Evolutionary conservation across 1,140 invertebrate species (phyloP).

Genomic region (Cataglyphis hispanica): DNA sequence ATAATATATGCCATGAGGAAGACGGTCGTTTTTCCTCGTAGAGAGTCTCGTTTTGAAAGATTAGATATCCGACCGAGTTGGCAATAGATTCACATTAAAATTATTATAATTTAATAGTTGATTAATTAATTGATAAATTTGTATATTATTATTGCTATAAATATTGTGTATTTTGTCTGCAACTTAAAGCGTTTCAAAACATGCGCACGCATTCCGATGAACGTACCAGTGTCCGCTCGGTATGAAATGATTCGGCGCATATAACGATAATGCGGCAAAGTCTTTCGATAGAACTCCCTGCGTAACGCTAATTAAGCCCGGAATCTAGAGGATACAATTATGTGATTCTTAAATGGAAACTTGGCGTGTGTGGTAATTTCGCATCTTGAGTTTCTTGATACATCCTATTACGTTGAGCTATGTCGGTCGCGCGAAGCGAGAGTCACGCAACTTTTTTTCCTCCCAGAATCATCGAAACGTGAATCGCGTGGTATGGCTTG

Average conservation of each 20-base stretch:
- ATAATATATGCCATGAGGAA: constrained; percentile 15
- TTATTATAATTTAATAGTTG: not conserved
- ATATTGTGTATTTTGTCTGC: not conserved
- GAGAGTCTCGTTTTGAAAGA: not conserved
- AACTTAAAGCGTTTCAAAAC: not conserved
- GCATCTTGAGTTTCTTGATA: constrained; percentile 47
- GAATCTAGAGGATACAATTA: constrained; percentile 42
- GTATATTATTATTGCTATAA: not conserved
- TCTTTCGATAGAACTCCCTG: constrained; percentile 22
- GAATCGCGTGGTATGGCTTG: not conserved
- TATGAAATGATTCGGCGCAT: constrained; percentile 33
- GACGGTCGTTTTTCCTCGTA: not conserved
- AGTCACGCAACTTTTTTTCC: constrained; percentile 44
- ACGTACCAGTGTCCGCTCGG: not conserved
- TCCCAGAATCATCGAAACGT: constrained; percentile 26
- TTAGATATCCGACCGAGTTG: not conserved
- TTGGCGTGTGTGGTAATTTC: constrained; percentile 44
- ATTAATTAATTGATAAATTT: not conserved
- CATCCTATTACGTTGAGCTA: constrained; percentile 53
- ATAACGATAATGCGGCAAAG: constrained; percentile 49
- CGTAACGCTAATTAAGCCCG: constrained; percentile 36
- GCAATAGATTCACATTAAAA: not conserved
- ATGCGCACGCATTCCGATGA: not conserved
- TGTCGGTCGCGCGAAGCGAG: constrained; percentile 43
- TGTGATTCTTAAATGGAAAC: constrained; percentile 57